Conservation (phyloP, 2,113 vertebrate genomes). For the cattle (Bos taurus) region ARS-UCD2.0 NC_037330.1:46689001-46689500, state of each 20-base stretch:
- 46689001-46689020: background rate
- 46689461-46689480: constrained; percentile 90
- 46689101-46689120: background rate
- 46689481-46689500: constrained; percentile 92
- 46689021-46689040: background rate
- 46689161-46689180: constrained; percentile 93
- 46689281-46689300: background rate
- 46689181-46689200: constrained; percentile 97
- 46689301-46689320: background rate
- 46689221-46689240: constrained; percentile 99
- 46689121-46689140: background rate
- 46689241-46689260: constrained; percentile 99
- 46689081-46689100: background rate
- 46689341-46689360: constrained; percentile 91
- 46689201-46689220: constrained; percentile 99
- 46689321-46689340: constrained; percentile 9
- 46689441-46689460: constrained; percentile 89
- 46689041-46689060: background rate
- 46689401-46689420: constrained; percentile 95
- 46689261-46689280: constrained; percentile 75
- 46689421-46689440: constrained; percentile 91
- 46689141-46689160: constrained; percentile 95
- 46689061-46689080: background rate
- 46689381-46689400: constrained; percentile 99
- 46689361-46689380: constrained; percentile 98